Conservation (phyloP, 2,113 vertebrate genomes). For the Dicentrarchus labrax region DNA sequence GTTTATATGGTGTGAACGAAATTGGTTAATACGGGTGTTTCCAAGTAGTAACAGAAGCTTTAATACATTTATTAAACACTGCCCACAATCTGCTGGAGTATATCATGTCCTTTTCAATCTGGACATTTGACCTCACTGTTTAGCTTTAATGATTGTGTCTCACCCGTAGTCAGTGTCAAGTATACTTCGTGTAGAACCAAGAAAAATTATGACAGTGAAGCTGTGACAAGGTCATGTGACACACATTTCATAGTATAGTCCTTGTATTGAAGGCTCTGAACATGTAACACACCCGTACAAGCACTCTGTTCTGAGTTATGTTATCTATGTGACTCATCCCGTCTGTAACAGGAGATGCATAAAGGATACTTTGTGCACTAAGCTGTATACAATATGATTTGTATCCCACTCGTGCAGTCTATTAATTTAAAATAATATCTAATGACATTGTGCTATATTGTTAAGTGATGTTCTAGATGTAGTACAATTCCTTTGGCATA, state of each 20-base stretch:
- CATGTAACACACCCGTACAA: neutral
- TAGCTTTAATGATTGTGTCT: neutral
- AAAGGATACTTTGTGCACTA: neutral
- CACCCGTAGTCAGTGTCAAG: neutral
- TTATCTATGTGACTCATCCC: too few species aligned
- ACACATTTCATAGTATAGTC: too few species aligned
- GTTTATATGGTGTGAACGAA: neutral
- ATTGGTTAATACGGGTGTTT: neutral
- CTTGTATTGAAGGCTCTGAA: neutral
- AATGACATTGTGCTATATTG: neutral
- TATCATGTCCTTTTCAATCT: slow-evolving; percentile 6
- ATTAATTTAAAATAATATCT: neutral
- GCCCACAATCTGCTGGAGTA: neutral
- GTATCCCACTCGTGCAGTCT: neutral
- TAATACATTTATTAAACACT: neutral
- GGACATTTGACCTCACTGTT: neutral
- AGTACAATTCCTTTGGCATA: neutral
- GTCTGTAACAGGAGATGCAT: neutral
- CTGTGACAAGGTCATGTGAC: neutral
- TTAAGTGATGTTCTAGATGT: neutral
- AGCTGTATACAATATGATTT: neutral
- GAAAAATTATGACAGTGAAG: neutral
- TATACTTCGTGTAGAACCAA: neutral
- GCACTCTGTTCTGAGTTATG: neutral
- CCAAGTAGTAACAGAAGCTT: neutral